Base-by-base conservation (phyloP, 2,888 invertebrate genomes). In the Pyrgus malvae region DNA sequence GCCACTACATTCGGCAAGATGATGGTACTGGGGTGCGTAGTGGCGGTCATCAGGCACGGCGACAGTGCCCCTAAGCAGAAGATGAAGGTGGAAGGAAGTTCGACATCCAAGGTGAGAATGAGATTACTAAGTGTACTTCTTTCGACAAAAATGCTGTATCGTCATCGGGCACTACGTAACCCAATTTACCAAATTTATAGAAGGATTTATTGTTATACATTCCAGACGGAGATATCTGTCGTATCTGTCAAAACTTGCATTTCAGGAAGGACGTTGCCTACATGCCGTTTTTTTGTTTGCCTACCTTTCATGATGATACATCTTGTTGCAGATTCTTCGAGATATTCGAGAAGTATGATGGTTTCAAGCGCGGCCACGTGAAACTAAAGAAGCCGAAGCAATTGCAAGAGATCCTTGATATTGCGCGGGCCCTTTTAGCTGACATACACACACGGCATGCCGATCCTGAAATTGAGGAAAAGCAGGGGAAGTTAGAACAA, bases 11-110 rank as follows among this genome's bases (percentile, higher is more conserved):
- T 98, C 76, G 99, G 99, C 11, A 99, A 99, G 91, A 98, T 99
- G 97, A 94, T 95, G 94, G 94, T 94, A 68, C 76, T 95, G 59
- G 91, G 99, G 23, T 99, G 99, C 81, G 99, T 99, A 2, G 98
- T 99, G 33, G 99, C 97, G 17, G 97, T 99, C 4, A 99, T 99
- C 58, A 90, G 99, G 56, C 99, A 99, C 75, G 99, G 99, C 0
- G 99, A 99, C 83, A 91, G 99, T 63, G 99, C 99, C 9, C 99
- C 99, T 0, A 99, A 99, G 80, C 99, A 99, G 90, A 99, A 99
- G 90, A 99, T 99, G 99, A 99, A 99, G 86, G 99, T 99, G 64
- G 99, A 99, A n/a, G n/a, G n/a, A n/a, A 92, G 99, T 99, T n/a
- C 92, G 98, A 48, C 98, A 99, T 92, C 96, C 95, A 2, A 97